Percentiles rank a stretch among this genome's conserved stretches.
phyloP scores from a whole-genome alignment of 37 sponge, comb jelly and placozoan genomes.

The Haliclona indistincta region DNA sequence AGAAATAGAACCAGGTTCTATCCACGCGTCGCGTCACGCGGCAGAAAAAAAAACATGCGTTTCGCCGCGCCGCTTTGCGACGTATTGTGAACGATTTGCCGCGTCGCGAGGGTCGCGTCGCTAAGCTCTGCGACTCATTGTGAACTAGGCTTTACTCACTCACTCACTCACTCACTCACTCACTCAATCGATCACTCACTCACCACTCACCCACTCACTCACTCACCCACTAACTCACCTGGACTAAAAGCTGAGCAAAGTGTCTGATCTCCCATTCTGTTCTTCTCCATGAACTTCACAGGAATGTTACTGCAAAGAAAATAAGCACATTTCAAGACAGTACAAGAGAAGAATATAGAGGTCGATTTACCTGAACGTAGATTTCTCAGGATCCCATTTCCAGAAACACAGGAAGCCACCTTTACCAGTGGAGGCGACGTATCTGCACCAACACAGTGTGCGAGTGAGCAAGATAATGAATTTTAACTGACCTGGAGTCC shows the following conservation, averaged over 20 bases:
- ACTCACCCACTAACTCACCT: slow-evolving; percentile 38
- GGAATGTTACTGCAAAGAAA: slow-evolving; percentile 28
- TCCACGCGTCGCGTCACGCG: no score
- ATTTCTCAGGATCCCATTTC: slow-evolving; percentile 48
- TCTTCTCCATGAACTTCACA: slow-evolving; percentile 77
- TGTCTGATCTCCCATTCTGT: slow-evolving; percentile 67
- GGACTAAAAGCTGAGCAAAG: slow-evolving; percentile 81
- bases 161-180: no score
- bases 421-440: slow-evolving; percentile 67
- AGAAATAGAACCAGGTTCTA: no score
- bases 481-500: slow-evolving; percentile 41
- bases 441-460: slow-evolving; percentile 10
- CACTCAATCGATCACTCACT: no score
- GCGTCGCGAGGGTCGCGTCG: no score
- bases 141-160: no score
- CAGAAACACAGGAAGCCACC: slow-evolving; percentile 78
- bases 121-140: no score
- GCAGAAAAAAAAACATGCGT: no score
- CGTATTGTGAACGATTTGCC: no score
- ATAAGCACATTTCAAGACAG: background rate
- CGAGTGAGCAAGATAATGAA: background rate
- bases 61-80: no score
- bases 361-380: slow-evolving; percentile 31
- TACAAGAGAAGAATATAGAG: background rate
- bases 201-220: no score